phyloP scores from a whole-genome alignment of 1,140 invertebrate genomes.

The Papilio polytes region DNA sequence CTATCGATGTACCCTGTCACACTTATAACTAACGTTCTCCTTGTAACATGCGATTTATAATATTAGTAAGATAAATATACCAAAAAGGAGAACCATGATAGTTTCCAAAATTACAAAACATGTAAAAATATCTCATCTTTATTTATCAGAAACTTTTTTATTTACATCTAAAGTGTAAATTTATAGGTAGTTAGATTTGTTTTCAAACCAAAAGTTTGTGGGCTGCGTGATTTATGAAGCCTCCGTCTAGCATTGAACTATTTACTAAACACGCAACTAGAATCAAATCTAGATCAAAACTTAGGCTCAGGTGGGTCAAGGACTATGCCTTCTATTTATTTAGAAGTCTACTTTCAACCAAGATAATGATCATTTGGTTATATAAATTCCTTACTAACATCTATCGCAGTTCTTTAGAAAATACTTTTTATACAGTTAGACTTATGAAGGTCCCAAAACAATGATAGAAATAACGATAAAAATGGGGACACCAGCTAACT shows the following conservation, averaged over 20 bases:
- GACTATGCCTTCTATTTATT: neutral
- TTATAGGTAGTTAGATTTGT: neutral
- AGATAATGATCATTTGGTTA: neutral
- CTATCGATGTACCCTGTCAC: no score
- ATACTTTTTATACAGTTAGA: neutral
- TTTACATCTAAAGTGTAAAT: neutral
- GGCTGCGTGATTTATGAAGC: constrained; percentile 1
- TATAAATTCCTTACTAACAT: neutral
- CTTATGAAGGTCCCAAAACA: neutral
- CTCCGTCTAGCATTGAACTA: neutral
- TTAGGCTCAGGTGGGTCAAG: constrained; percentile 10
- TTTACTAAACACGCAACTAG: constrained; percentile 11
- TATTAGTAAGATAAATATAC: no score
- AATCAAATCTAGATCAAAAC: constrained; percentile 9
- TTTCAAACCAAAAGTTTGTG: neutral
- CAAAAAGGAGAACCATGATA: neutral
- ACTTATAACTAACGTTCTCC: no score
- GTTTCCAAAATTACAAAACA: neutral
- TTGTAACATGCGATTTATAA: no score
- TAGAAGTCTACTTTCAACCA: neutral
- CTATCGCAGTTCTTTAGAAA: neutral
- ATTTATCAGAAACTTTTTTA: neutral
- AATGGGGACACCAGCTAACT: constrained; percentile 8
- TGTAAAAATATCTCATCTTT: neutral
- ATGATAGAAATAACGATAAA: neutral